Base-by-base conservation (phyloP, 2,888 invertebrate species). In the Agrilus cyanescens region DNA sequence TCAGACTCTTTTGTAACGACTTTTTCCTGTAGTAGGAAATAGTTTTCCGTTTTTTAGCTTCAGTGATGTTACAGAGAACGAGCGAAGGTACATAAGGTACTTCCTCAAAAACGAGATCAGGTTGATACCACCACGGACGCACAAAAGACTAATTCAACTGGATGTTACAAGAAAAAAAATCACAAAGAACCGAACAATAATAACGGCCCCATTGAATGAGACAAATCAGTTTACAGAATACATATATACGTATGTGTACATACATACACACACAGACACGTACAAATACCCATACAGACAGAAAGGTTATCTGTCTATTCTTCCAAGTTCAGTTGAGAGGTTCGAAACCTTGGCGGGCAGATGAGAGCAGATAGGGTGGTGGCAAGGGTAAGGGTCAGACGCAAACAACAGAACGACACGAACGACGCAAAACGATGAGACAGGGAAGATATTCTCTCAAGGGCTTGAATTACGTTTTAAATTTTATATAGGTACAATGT, bases 141-240 rank as follows among this genome's bases (percentile, higher is more conserved):
- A 47, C 45, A 47, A 47, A 43, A 46, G 47, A 47, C 31, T 40
- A 38, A 38, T 46, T 45, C 46, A 46, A 46, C 48, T 46, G 40
- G 44, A 48, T 48, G 46, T 46, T 40, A 44, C 44, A 38, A 35
- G 43, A 50, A 46, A 48, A 43, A 50, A 50, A 48, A 40, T 45
- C 44, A 44, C 41, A 50, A 46, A 50, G 44, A 50, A 50, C 46
- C 45, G 47, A 49, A 50, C 51, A 51, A 53, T 50, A 46, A 45
- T 44, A 41, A 43, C 47, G 48, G 48, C 48, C 50, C 52, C 49
- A 51, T 50, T 54, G 50, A 53, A 44, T 44, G 46, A 51, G 54
- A 54, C 54, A 54, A 54, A 54, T 54, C 54, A 52, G 53, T 53
- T 52, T 51, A 51, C 51, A 47, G 51, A 52, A 47, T 50, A n/a